A percentile compares a stretch with the other conserved stretches of the same genome.
Conservation (phyloP, 1,140 invertebrate genomes). For the Zaprionus gabonicus region DNA sequence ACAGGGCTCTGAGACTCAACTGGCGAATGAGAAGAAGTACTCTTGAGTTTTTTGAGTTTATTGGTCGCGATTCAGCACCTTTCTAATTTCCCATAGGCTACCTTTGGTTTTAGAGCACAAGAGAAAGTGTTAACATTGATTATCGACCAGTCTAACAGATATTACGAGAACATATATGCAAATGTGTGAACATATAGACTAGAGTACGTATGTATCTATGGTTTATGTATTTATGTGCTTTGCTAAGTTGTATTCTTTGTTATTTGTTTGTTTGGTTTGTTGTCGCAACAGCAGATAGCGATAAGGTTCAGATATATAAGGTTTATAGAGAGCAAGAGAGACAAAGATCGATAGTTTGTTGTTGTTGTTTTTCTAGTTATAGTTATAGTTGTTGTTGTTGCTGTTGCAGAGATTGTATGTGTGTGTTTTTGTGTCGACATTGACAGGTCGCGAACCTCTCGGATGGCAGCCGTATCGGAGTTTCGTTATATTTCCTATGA, state of each 20-base stretch:
- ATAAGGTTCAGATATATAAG: conserved; percentile 23
- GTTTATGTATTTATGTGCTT: conserved; percentile 18
- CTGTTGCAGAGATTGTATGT: conserved; percentile 22
- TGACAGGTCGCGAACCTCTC: conserved; percentile 74
- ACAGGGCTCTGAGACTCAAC: not conserved
- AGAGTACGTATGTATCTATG: conserved; percentile 19
- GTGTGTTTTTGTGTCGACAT: conserved; percentile 24
- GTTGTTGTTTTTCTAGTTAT: conserved; percentile 5
- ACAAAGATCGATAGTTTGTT: conserved; percentile 41
- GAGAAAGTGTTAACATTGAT: conserved; percentile 10
- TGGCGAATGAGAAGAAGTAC: not conserved
- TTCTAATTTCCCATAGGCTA: not conserved
- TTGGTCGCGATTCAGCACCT: not conserved
- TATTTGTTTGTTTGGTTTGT: conserved; percentile 45
- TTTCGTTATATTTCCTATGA: conserved; percentile 82
- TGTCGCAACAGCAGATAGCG: conserved; percentile 29
- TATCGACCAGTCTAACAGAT: conserved; percentile 25
- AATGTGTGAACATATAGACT: conserved; percentile 22
- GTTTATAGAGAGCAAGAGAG: conserved; percentile 8
- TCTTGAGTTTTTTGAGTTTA: not conserved
- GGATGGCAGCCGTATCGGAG: conserved; percentile 68
- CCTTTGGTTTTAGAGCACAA: conserved; percentile 23
- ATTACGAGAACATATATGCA: conserved; percentile 4
- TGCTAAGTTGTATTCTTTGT: conserved; percentile 18
- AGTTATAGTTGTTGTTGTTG: conserved; percentile 14